These are phyloP conservation scores for Chirona hameri DNA, from an alignment of 2,888 invertebrate species.

Conservation along the genomic window DNA sequence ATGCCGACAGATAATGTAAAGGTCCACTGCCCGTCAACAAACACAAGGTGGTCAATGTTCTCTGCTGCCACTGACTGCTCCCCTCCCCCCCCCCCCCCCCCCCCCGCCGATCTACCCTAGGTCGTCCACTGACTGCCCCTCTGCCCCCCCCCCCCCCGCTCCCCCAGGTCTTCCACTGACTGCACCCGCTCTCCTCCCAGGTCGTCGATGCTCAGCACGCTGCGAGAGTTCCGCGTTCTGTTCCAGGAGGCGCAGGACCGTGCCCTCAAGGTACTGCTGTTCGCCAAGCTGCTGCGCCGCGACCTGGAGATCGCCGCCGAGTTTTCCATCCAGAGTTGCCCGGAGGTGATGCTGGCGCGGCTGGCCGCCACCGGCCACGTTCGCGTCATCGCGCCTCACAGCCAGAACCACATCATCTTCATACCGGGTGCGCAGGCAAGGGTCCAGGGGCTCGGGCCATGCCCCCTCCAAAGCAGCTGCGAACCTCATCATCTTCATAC, in stretches of 20 bases:
- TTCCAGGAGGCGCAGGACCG: slow-evolving; percentile 45
- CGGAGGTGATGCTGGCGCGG: slow-evolving; percentile 49
- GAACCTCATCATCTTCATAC: too few species aligned
- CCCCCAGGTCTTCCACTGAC: background rate
- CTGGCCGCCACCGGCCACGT: slow-evolving; percentile 49
- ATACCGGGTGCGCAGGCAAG: slow-evolving; percentile 45
- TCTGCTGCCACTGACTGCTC: too few species aligned
- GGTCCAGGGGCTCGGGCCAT: too few species aligned
- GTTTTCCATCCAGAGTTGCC: slow-evolving; percentile 46
- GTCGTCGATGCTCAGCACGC: slow-evolving; percentile 3
- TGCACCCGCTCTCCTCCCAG: background rate
- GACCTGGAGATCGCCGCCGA: slow-evolving; percentile 59
- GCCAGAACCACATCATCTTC: slow-evolving; percentile 49
- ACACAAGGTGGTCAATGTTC: too few species aligned
- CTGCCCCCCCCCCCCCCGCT: background rate
- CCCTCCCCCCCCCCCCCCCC: too few species aligned
- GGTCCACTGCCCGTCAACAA: too few species aligned
- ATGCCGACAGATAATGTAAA: too few species aligned
- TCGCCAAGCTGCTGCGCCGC: slow-evolving; percentile 70
- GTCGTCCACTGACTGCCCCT: background rate
- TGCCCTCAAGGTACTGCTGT: slow-evolving; percentile 66
- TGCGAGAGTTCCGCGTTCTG: slow-evolving; percentile 29
- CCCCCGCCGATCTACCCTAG: too few species aligned
- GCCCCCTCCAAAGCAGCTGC: too few species aligned
- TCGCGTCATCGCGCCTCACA: slow-evolving; percentile 47